Percentiles rank a stretch among this genome's conserved stretches.
Evolutionary conservation across 2,797 vertebrate species (phyloP).

Genomic region (Linurgus olivaceus): DNA sequence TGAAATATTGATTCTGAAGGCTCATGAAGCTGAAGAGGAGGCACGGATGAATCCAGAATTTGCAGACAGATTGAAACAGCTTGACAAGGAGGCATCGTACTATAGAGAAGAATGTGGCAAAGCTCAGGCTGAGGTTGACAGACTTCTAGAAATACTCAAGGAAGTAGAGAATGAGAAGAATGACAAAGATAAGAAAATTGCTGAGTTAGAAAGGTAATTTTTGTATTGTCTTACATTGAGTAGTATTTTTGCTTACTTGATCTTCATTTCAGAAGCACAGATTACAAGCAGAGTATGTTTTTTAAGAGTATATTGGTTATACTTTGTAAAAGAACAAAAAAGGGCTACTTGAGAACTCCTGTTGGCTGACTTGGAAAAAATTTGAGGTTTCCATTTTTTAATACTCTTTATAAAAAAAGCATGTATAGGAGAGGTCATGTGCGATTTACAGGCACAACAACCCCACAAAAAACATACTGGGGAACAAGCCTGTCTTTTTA

Average conservation of each 20-base stretch:
- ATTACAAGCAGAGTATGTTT: background rate
- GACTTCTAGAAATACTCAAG: conserved; percentile 89
- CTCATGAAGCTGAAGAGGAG: conserved; percentile 84
- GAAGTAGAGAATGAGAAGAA: conserved; percentile 91
- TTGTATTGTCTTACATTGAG: background rate
- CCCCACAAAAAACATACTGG: background rate
- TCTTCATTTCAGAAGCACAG: background rate
- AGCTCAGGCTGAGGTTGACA: conserved; percentile 90
- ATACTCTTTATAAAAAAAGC: background rate
- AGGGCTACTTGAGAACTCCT: background rate
- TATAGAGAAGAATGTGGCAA: conserved; percentile 91
- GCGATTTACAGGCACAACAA: background rate
- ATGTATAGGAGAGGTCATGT: background rate
- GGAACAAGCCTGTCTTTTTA: background rate
- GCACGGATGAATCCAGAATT: conserved; percentile 87
- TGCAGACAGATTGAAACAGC: conserved; percentile 86
- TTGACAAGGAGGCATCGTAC: conserved; percentile 91
- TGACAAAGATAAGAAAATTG: conserved; percentile 91
- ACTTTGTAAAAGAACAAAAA: background rate
- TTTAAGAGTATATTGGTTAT: background rate
- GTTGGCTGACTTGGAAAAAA: background rate
- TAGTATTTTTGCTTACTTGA: background rate
- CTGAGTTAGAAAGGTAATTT: conserved; percentile 91
- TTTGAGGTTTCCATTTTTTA: background rate
- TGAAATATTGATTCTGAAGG: conserved; percentile 79